Evolutionary conservation across 92 coral and sea anemone genomes (phyloP).

Genomic region (Parazoanthus atlanticus): DNA sequence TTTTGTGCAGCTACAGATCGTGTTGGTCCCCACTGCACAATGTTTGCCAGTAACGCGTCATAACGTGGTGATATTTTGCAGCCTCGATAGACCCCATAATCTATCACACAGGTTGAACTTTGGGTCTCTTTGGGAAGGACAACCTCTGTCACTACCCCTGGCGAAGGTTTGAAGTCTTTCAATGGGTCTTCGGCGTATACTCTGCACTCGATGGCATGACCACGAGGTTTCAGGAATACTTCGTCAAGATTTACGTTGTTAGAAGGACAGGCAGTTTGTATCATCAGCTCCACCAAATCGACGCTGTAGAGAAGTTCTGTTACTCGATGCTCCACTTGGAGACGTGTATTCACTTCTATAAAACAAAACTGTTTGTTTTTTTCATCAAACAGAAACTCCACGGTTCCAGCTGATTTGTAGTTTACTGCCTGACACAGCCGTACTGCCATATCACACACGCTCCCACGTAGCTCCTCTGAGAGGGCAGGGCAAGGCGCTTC

Average conservation of each 20-base stretch:
- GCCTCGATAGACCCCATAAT: conserved; percentile 53
- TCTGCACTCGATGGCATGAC: conserved; percentile 68
- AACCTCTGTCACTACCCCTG: conserved; percentile 54
- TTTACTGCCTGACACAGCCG: conserved; percentile 48
- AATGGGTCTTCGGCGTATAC: conserved; percentile 60
- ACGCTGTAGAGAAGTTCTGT: conserved; percentile 63
- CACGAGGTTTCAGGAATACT: conserved; percentile 42
- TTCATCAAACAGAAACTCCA: conserved; percentile 62
- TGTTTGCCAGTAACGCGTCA: conserved; percentile 63
- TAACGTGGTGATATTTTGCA: conserved; percentile 45
- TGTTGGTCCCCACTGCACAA: conserved; percentile 61
- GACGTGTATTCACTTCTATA: conserved; percentile 66
- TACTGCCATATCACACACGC: conserved; percentile 55
- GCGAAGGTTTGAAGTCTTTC: conserved; percentile 52
- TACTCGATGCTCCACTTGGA: conserved; percentile 72
- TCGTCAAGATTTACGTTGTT: conserved; percentile 9
- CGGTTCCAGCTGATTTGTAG: conserved; percentile 67
- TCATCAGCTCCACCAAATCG: conserved; percentile 72
- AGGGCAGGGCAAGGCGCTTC: conserved; percentile 63
- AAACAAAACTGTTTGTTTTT: conserved; percentile 51
- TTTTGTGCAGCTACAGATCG: conserved; percentile 42
- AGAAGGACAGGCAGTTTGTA: conserved; percentile 43
- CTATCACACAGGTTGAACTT: conserved; percentile 17
- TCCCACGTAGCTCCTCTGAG: conserved; percentile 41
- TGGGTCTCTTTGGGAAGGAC: conserved; percentile 31